Evolutionary conservation across 2,113 vertebrate species (phyloP).

Genomic region (Egretta garzetta): DNA sequence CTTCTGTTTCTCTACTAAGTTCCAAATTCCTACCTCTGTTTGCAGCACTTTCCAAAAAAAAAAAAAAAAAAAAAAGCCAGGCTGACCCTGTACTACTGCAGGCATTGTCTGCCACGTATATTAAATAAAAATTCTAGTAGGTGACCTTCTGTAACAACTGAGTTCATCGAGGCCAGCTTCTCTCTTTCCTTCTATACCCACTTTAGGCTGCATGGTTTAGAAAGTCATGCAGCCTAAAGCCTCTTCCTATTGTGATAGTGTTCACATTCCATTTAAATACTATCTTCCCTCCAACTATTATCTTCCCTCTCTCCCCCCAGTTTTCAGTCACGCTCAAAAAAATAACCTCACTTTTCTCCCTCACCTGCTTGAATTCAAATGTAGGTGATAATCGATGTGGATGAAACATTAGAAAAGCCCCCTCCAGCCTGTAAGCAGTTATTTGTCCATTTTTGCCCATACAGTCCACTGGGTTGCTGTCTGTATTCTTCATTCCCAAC

Average conservation of each 20-base stretch:
- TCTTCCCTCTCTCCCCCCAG: background rate
- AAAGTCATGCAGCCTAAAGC: background rate
- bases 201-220: background rate
- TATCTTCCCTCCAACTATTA: background rate
- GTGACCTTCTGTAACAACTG: background rate
- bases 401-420: background rate
- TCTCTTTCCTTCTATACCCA: background rate
- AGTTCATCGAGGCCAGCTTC: background rate
- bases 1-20: background rate
- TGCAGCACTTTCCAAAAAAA: background rate
- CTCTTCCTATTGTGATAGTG: background rate
- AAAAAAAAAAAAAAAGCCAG: background rate
- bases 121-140: background rate
- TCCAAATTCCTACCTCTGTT: background rate
- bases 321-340: background rate
- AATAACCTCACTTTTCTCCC: background rate
- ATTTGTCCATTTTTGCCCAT: background rate
- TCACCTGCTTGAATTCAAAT: background rate
- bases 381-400: background rate
- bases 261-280: background rate
- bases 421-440: background rate
- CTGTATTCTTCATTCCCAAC: background rate
- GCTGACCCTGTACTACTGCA: background rate
- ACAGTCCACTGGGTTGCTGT: background rate
- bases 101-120: background rate